Conservation (phyloP, 1,140 invertebrate genomes). For the Drosophila trapezifrons region DNA sequence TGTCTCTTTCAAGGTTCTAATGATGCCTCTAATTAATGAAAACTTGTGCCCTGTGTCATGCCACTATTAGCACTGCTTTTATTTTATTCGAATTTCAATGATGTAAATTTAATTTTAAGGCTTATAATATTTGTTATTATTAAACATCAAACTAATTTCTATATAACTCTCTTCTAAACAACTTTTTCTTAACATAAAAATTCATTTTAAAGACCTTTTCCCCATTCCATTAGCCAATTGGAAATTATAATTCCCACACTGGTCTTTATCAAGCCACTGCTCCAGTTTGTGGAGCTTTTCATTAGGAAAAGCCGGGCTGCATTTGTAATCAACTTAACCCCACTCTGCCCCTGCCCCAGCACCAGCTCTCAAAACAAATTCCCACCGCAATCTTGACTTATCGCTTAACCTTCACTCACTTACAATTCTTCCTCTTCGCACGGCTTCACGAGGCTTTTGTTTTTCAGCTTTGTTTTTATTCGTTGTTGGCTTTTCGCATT, state of each 20-base stretch:
- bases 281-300: constrained; percentile 42
- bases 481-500: constrained; percentile 47
- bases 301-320: constrained; percentile 38
- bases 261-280: constrained; percentile 18
- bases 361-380: constrained; percentile 20
- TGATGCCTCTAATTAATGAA: too few species aligned
- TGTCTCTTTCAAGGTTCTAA: too few species aligned
- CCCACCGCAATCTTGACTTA: constrained; percentile 55
- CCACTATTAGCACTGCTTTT: too few species aligned
- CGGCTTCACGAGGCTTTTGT: constrained; percentile 26
- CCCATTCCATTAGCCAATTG: constrained; percentile 13
- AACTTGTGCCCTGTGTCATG: too few species aligned
- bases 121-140: neutral
- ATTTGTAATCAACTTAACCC: constrained; percentile 29
- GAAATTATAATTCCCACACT: constrained; percentile 35
- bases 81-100: too few species aligned
- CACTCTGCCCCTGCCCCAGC: constrained; percentile 2
- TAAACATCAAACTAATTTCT: neutral
- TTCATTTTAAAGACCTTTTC: neutral
- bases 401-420: constrained; percentile 59
- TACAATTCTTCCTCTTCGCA: constrained; percentile 36
- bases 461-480: constrained; percentile 24
- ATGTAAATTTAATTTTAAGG: too few species aligned
- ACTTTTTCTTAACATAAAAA: too few species aligned
- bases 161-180: neutral